These are phyloP conservation scores for Chironomus riparius DNA, from an alignment of 2,888 invertebrate genomes.

Conservation along the genomic window DNA sequence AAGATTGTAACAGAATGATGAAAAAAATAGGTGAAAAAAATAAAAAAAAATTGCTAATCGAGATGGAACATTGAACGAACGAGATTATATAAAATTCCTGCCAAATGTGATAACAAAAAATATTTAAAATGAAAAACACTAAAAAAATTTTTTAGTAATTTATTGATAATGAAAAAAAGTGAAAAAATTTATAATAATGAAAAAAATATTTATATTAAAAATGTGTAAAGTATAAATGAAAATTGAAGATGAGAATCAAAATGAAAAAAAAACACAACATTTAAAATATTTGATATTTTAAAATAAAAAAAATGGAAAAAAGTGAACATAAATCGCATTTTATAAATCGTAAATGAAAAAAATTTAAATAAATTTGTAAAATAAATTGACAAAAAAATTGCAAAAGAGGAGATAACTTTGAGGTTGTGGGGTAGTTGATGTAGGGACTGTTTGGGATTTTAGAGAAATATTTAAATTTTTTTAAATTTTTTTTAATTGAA, in stretches of 20 bases:
- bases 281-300: slow-evolving; percentile 24
- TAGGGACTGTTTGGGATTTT: neutral
- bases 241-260: slow-evolving; percentile 3
- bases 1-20: neutral
- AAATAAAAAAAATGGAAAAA: neutral
- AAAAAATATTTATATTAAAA: slow-evolving; percentile 19
- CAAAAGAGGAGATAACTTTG: too few relatives aligned
- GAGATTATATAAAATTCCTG: slow-evolving; percentile 21
- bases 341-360: slow-evolving; percentile 12
- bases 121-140: neutral
- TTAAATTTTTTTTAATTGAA: too few relatives aligned
- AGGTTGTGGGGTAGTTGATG: neutral
- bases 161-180: neutral
- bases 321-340: slow-evolving; percentile 1
- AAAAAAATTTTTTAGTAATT: neutral
- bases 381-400: neutral
- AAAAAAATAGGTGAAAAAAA: neutral
- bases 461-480: too few relatives aligned
- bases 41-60: neutral
- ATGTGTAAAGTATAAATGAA: neutral
- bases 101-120: slow-evolving; percentile 20
- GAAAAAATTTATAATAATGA: neutral
- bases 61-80: slow-evolving; percentile 7
- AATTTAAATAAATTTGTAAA: neutral
- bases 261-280: slow-evolving; percentile 5